Evolutionary conservation across 2,888 invertebrate genomes (phyloP), one percentile per base, ranked within the genome.

Genomic region (Lordiphosa fenestrarum): DNA sequence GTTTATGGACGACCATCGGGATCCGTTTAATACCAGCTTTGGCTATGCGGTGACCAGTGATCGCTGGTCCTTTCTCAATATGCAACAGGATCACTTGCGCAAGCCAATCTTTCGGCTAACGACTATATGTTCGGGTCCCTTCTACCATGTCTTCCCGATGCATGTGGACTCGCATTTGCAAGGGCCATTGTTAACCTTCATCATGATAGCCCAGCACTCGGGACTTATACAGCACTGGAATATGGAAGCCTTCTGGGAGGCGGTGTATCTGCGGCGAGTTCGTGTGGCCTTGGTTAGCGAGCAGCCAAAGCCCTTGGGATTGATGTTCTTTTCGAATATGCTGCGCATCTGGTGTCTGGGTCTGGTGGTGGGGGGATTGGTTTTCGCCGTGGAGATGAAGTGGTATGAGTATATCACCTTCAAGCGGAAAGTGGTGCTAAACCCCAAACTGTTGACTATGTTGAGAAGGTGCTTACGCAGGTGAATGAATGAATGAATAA

Each of bases 31-130:
- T 30, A 67, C 66, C 1, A 69, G 61, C 0, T 87, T 42, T 33
- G 88, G 81, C 4, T 88, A 83, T 48, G 73, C 81, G 4, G 50
- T 80, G 3, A 68, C 80, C 48, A 55, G 69, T 2, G 88, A 88
- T 69, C 88, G 87, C 10, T 88, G 88, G 88, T 15, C 50, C 0
- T 84, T 84, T 21, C 44, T 88, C 1, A 54, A 73, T n/a, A 61
- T 69, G 53, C 87, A 87, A 35, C 88, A 88, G 47, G 13, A 33
- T 0, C 74, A 71, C 44, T 40, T 86, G 2, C 60, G 30, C 0
- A 63, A 66, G 12, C 87, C 88, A 1, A 39, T 80, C 6, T 88
- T 88, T 52, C 71, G 74, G 0, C n/a, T 71, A 0, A 78, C 87
- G 0, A 36, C 68, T 0, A 84, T 88, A 3, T 88, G 88, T 15